A percentile compares a stretch with the other conserved stretches of the same genome.
phyloP scores from a whole-genome alignment of 2,797 vertebrate genomes.

The Macrochelys suwanniensis region DNA sequence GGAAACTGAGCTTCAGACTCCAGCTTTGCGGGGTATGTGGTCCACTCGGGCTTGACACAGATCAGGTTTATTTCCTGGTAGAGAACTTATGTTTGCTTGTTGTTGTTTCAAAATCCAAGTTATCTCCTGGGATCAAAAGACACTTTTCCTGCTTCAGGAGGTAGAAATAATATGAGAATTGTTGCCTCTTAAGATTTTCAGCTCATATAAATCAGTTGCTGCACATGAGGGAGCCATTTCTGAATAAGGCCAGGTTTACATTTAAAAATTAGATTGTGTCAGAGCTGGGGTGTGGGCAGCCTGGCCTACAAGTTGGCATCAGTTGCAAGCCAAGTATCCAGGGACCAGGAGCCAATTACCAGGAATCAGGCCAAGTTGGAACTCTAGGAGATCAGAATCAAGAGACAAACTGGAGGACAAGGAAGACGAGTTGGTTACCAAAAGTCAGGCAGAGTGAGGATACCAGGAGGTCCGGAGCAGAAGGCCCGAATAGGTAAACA shows the following conservation, averaged over 20 bases:
- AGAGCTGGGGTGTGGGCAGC: neutral
- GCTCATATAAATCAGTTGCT: neutral
- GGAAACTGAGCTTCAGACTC: neutral
- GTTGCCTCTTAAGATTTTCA: neutral
- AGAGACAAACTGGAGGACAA: neutral
- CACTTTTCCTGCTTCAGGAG: neutral
- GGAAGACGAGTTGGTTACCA: neutral
- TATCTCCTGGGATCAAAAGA: neutral
- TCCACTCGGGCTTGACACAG: neutral
- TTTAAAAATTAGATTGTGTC: neutral
- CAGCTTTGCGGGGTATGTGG: neutral
- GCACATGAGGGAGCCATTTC: neutral
- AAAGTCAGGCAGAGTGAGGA: neutral
- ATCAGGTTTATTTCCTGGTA: neutral
- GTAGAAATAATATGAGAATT: neutral
- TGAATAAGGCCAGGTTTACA: neutral
- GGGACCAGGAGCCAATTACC: neutral
- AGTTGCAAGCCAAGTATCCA: too few species aligned
- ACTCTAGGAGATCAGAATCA: neutral
- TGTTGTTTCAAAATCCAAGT: neutral
- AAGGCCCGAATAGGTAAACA: neutral
- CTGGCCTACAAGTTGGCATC: neutral
- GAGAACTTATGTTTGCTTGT: neutral
- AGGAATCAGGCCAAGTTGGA: neutral
- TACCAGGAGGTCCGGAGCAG: neutral